Evolutionary conservation across 1,140 invertebrate species (phyloP), one percentile per base, ranked within the genome.

Genomic region (Orchesella cincta): DNA sequence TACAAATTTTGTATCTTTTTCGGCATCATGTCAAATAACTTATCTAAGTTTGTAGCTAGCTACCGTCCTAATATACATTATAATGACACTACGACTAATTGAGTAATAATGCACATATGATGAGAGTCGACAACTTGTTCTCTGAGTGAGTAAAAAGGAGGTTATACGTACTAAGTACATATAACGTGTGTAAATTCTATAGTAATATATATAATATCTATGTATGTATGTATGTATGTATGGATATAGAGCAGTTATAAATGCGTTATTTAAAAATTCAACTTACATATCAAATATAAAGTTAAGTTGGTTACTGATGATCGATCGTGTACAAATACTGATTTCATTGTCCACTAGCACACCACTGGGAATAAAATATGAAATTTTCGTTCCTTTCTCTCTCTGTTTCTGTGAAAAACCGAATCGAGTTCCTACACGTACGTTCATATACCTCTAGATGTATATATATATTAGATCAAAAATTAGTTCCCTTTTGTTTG

Each of bases 31-130:
- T n/a, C n/a, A n/a, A n/a, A n/a, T n/a, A n/a, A n/a, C n/a, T n/a
- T n/a, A n/a, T n/a, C n/a, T n/a, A n/a, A n/a, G n/a, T n/a, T n/a
- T n/a, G n/a, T n/a, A n/a, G n/a, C n/a, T n/a, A n/a, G n/a, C n/a
- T n/a, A n/a, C n/a, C n/a, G n/a, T n/a, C n/a, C n/a, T n/a, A n/a
- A n/a, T n/a, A n/a, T n/a, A n/a, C n/a, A n/a, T n/a, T n/a, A n/a
- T n/a, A n/a, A 46, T 20, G 8, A 46, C 39, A 46, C 39, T 46
- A 46, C 8, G 20, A 20, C 39, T 46, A 46, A 62, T 67, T 67
- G 62, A 67, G 62, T 67, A 67, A 67, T 67, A 67, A 67, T 67
- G 62, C 62, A 67, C 62, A 67, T 67, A 67, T 23, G 62, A 67
- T 67, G 62, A 67, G 62, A 67, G 62, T 67, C 62, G 33, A 67